Evolutionary conservation across 2,888 invertebrate species (phyloP), one percentile per base, ranked within the genome.

Genomic region (Steinernema hermaphroditum): DNA sequence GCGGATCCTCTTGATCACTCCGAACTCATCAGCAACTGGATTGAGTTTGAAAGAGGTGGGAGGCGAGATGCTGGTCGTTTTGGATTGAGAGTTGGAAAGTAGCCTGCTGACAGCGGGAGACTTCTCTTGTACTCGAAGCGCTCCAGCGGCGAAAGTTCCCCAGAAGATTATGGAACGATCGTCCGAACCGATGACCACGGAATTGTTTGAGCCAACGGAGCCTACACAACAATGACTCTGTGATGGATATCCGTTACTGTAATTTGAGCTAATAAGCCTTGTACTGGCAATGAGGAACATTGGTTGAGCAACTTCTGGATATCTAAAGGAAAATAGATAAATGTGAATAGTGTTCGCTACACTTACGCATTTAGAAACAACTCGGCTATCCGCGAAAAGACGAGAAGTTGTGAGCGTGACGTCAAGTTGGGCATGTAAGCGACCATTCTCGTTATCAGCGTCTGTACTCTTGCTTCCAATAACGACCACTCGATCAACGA

Each of bases 131-230:
- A 73, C 22, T 27, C 77, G 75, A 16, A 79, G 72, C 34, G 75
- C 77, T 0, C 78, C 76, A 44, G 82, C 82, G 14, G 77, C 77
- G 50, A 83, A 81, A 72, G 81, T 81, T 22, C 83, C 83, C 82
- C 82, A 83, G 34, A 82, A 74, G 50, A 78, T 70, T 22, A 81
- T 54, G n/a, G 77, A 75, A 34, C 78, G 77, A 62, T 83, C 82
- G 37, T 79, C 80, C 9, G 75, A 12, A n/a, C 62, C 71, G 41
- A 83, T 77, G 2, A 76, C 77, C 0, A 75, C 80, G 4, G 80
- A 75, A 73, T 78, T 81, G 68, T 83, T 83, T 41, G 80, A 74
- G 2, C 82, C 83, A 37, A 62, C 29, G 12, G 62, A 62, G 1
- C 29, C 34, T 1, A 62, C 62, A 19, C 62, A 62, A 32, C 62